A percentile compares a stretch with the other conserved stretches of the same genome.
These are phyloP conservation scores for Chionoecetes opilio DNA, from an alignment of 1,140 invertebrate species.

Conservation along the genomic window DNA sequence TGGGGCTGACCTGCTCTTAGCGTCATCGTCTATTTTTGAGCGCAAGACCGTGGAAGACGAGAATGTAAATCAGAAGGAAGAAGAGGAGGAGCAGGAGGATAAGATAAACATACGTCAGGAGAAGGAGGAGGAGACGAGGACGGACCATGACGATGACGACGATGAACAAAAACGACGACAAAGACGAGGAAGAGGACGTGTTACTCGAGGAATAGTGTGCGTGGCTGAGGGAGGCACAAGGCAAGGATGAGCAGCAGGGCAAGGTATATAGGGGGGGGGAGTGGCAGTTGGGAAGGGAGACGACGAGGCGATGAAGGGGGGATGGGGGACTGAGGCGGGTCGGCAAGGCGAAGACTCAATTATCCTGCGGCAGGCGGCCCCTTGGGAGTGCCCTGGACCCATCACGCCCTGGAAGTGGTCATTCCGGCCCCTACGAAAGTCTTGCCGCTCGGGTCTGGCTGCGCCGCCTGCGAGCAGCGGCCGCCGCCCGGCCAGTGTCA, in stretches of 20 bases:
- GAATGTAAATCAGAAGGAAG: background rate
- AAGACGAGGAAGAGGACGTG: background rate
- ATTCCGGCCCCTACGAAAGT: background rate
- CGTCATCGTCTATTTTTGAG: too few relatives aligned
- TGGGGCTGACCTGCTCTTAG: background rate
- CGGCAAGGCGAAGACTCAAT: conserved; percentile 15
- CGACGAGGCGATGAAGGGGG: background rate
- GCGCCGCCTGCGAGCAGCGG: background rate
- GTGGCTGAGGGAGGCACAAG: background rate
- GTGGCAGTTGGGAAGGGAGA: background rate
- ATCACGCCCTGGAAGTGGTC: conserved; percentile 1
- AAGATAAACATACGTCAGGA: background rate
- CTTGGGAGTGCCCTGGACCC: background rate
- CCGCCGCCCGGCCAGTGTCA: background rate
- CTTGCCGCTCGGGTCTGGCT: background rate
- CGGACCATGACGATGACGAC: background rate
- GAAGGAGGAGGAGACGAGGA: background rate
- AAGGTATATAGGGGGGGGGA: background rate
- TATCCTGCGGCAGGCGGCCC: background rate
- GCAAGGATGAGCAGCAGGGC: background rate
- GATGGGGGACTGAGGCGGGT: background rate
- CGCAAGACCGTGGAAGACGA: too few relatives aligned
- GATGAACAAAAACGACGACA: background rate
- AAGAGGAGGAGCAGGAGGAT: background rate
- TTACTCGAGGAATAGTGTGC: background rate